A percentile compares a stretch with the other conserved stretches of the same genome.
phyloP scores from a whole-genome alignment of 2,113 vertebrate species.

The Macaca fascicularis region T2T-MFA8v1.1 NC_088388.1:91229001-91229500 shows the following conservation, averaged over 20 bases:
- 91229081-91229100: constrained; percentile 24
- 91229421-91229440: neutral
- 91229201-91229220: constrained; percentile 45
- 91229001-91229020: constrained; percentile 9
- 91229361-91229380: constrained; percentile 23
- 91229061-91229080: neutral
- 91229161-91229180: constrained; percentile 33
- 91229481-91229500: neutral
- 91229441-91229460: neutral
- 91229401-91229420: neutral
- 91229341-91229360: constrained; percentile 60
- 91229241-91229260: constrained; percentile 47
- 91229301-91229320: constrained; percentile 40
- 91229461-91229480: neutral
- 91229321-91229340: constrained; percentile 28
- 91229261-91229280: constrained; percentile 29
- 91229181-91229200: constrained; percentile 49
- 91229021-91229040: neutral
- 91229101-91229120: constrained; percentile 9
- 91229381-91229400: constrained; percentile 53
- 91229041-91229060: constrained; percentile 20
- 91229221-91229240: constrained; percentile 58
- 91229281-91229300: constrained; percentile 14
- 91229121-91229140: neutral
- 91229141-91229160: constrained; percentile 38